Evolutionary conservation across 2,888 invertebrate species (phyloP).

Genomic region (Creontiades dilutus): DNA sequence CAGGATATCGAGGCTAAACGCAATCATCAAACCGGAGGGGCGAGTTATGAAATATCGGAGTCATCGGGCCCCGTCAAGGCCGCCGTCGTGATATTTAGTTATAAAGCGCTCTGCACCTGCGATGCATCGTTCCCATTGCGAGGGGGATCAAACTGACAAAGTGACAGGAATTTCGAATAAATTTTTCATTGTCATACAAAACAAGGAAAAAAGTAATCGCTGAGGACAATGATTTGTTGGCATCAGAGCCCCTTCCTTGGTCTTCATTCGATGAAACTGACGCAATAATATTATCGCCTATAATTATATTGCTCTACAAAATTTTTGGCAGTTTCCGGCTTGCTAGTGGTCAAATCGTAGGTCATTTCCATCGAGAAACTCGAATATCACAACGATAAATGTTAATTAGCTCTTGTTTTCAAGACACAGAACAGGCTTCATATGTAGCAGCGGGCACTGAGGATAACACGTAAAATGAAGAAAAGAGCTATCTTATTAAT

Average conservation of each 20-base stretch:
- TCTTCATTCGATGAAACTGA: no score
- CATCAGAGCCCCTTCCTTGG: not conserved
- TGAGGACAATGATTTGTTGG: not conserved
- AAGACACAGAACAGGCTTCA: no score
- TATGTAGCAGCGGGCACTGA: no score
- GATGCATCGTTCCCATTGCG: conserved; percentile 22
- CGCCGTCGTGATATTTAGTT: conserved; percentile 21
- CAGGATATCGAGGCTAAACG: not conserved
- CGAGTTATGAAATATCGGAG: conserved; percentile 23
- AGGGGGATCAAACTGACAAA: not conserved
- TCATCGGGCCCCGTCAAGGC: conserved; percentile 13
- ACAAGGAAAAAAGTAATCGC: not conserved
- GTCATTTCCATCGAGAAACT: no score
- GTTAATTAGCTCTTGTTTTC: no score
- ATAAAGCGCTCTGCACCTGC: conserved; percentile 4
- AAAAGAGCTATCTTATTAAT: no score
- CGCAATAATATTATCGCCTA: no score
- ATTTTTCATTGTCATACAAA: not conserved
- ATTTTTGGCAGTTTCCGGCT: no score
- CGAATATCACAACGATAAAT: no score
- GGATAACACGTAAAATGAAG: no score
- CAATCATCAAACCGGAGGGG: not conserved
- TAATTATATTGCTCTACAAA: no score
- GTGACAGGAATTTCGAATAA: conserved; percentile 1
- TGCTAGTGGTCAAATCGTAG: no score